Evolutionary conservation across 2,888 invertebrate species (phyloP).

Genomic region (Drosophila conformis): DNA sequence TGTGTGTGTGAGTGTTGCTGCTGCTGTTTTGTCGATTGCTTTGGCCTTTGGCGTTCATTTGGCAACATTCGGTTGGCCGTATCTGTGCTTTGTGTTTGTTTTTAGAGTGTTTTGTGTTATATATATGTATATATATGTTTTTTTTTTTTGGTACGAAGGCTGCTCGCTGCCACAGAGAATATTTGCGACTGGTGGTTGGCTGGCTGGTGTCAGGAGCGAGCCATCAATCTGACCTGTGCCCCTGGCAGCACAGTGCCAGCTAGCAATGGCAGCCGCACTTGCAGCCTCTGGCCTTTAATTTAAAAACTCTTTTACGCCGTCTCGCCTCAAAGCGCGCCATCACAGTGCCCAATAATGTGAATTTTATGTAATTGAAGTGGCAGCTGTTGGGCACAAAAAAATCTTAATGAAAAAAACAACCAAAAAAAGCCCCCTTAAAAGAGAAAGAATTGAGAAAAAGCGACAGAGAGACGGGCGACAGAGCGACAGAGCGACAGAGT

Average conservation of each 20-base stretch:
- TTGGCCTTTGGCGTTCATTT: conserved; percentile 80
- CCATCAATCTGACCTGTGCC: conserved; percentile 79
- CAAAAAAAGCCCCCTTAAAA: conserved; percentile 9
- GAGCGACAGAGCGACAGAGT: conserved; percentile 50
- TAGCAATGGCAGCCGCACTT: conserved; percentile 39
- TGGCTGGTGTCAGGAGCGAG: conserved; percentile 62
- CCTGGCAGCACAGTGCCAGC: conserved; percentile 42
- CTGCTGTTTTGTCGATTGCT: conserved; percentile 73
- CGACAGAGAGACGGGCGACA: conserved; percentile 41
- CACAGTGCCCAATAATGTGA: conserved; percentile 77
- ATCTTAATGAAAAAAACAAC: conserved; percentile 7
- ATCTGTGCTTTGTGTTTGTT: conserved; percentile 50
- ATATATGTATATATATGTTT: neutral
- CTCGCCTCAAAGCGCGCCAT: conserved; percentile 71
- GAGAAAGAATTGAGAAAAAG: conserved; percentile 28
- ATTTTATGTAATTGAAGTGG: conserved; percentile 80
- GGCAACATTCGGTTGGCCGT: conserved; percentile 66
- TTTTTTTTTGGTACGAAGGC: conserved; percentile 16
- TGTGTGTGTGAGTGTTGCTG: neutral
- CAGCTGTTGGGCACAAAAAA: conserved; percentile 54
- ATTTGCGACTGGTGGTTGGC: conserved; percentile 70
- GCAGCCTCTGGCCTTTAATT: conserved; percentile 77
- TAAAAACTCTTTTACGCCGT: conserved; percentile 80
- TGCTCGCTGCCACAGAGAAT: conserved; percentile 57
- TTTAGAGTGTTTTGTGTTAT: conserved; percentile 19